Evolutionary conservation across 2,888 invertebrate species (phyloP), one percentile per base, ranked within the genome.

Genomic region (Acrobeloides nanus): DNA sequence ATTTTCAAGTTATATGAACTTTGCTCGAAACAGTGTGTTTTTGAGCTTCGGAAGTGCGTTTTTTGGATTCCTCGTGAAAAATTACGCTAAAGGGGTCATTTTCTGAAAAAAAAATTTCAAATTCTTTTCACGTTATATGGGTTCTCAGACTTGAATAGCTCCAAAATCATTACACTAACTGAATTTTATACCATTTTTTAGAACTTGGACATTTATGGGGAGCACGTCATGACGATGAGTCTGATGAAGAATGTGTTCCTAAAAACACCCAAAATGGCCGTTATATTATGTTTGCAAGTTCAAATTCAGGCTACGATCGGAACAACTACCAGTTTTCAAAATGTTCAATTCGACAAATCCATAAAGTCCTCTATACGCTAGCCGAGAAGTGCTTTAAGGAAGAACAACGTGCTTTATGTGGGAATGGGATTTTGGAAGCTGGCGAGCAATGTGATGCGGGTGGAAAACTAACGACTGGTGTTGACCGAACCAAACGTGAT

Each of bases 391-490:
- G 58, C 38, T 62, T 57, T 34, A 61, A 52, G 4, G 52, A 53
- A 24, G 58, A 57, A 27, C 39, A 49, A n/a, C 33, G 29, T 3
- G 37, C 62, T 1, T 27, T 59, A 21, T 59, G 59, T 34, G 59
- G 59, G 18, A 59, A 59, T 44, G 62, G 62, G 12, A 51, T 59
- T 26, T 31, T 62, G 12, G 59, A 59, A 38, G 35, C 29, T n/a
- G 58, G 58, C 23, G 59, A 59, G 33, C 42, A 60, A 32, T 59
- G 59, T 32, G 59, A 59, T 38, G 15, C 50, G 12, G 59, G 59
- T 12, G 46, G 59, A 12, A 40, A 51, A n/a, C 17, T 52, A 24
- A 20, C 53, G 21, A 23, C 35, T 12, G 54, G 38, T 39, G 17
- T 15, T 17, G 44, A 23, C 18, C 17, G 8, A 15, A 32, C 20